Conservation (phyloP, 2,797 vertebrate genomes). For the Mormyrops attenuatus region DNA sequence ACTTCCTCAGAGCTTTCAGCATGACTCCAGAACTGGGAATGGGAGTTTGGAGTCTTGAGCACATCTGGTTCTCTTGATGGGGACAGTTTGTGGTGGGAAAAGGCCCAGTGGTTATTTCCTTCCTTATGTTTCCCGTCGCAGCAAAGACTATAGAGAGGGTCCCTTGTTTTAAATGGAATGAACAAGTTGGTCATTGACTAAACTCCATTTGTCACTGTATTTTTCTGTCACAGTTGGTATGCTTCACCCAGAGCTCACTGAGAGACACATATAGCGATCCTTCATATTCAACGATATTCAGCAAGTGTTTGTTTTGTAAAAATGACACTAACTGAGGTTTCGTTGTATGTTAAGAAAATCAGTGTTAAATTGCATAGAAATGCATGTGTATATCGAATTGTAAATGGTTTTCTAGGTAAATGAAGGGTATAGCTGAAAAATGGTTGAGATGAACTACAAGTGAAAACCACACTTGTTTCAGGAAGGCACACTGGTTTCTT, state of each 20-base stretch:
- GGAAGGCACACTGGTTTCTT: constrained; percentile 25
- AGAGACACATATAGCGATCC: background rate
- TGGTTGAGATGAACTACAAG: background rate
- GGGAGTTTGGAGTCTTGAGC: constrained; percentile 34
- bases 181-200: constrained; percentile 30
- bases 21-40: constrained; percentile 37
- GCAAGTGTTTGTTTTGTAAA: constrained; percentile 13
- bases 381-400: background rate
- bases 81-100: constrained; percentile 39
- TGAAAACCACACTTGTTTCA: background rate
- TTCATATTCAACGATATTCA: background rate
- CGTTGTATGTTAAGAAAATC: background rate
- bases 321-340: background rate
- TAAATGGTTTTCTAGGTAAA: background rate
- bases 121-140: constrained; percentile 28
- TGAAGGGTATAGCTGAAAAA: background rate
- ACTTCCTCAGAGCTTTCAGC: constrained; percentile 36
- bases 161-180: constrained; percentile 36
- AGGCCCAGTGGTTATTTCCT: constrained; percentile 33
- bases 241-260: background rate
- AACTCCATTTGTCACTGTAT: constrained; percentile 36
- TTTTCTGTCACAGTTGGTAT: constrained; percentile 38
- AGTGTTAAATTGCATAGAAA: background rate
- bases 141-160: constrained; percentile 40
- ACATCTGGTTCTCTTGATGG: constrained; percentile 39